Conservation (phyloP, 2,113 vertebrate genomes). For the Chroicocephalus ridibundus region DNA sequence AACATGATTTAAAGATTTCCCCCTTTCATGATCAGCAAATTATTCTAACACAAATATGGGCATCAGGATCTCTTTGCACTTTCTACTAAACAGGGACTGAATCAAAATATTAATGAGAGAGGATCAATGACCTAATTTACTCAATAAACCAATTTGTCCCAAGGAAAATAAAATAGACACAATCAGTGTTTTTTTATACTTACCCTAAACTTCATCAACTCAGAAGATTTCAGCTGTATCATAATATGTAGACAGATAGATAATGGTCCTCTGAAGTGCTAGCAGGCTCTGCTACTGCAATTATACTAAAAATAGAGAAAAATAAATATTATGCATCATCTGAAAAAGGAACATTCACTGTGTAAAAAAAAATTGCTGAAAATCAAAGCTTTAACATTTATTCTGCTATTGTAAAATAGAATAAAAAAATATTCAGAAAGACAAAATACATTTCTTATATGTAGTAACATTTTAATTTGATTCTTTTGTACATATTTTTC, state of each 20-base stretch:
- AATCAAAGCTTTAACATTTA: neutral
- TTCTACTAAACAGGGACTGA: neutral
- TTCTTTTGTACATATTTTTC: neutral
- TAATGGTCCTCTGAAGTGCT: neutral
- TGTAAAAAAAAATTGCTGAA: neutral
- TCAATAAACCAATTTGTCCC: neutral
- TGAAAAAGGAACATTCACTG: neutral
- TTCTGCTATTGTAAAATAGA: neutral
- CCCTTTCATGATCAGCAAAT: neutral
- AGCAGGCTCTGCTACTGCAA: neutral
- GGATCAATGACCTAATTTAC: neutral
- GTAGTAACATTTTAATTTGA: neutral
- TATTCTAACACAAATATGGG: neutral
- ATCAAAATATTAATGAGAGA: neutral
- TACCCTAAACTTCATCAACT: neutral
- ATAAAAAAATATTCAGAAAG: neutral
- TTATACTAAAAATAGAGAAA: neutral
- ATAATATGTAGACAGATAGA: neutral
- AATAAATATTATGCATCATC: neutral
- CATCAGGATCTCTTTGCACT: neutral
- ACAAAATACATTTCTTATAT: neutral
- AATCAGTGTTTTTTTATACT: neutral
- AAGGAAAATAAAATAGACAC: neutral
- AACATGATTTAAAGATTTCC: neutral
- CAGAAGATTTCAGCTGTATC: neutral